Evolutionary conservation across 2,888 invertebrate genomes (phyloP), one percentile per base, ranked within the genome.

Genomic region (Callinectes sapidus): DNA sequence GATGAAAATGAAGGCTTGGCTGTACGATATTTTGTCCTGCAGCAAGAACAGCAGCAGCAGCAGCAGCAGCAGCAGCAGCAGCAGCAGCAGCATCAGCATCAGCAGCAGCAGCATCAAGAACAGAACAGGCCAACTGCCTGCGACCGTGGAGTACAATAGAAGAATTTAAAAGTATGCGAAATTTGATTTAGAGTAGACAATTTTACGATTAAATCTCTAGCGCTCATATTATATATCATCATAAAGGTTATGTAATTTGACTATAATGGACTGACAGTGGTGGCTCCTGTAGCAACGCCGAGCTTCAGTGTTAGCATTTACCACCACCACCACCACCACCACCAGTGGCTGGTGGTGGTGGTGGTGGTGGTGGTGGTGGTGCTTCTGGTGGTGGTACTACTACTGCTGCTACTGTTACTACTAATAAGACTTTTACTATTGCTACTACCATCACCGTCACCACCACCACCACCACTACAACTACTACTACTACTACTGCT

Each of bases 1-100:
- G 71, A 71, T 71, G 28, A 71, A 71, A 71, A 71, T 71, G 71
- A 71, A 71, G 71, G 28, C 6, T 71, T n/a, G n/a, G 71, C 71
- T 71, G n/a, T 71, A n/a, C 28, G 28, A 23, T 10, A 71, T 71
- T 66, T 71, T 71, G 71, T 71, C 28, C 71, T 10, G 71, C 8
- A 8, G 48, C 48, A 48, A 10, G 8, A 48, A 10, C 48, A 48
- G 48, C 48, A 48, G 48, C 48, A 48, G 48, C 48, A 48, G 28
- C n/a, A 8, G 5, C 18, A n/a, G 39, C 39, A 66, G 1, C 23
- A 18, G 71, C n/a, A 1, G 23, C 28, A n/a, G n/a, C 71, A 71
- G 71, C 48, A 48, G 48, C 48, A 48, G 48, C 48, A 48, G 48
- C 48, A 48, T 2, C n/a, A 8, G 5, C 18, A n/a, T 2, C 39